Evolutionary conservation across 2,113 vertebrate species (phyloP), one percentile per base, ranked within the genome.

Genomic region (Tretioscincus oriximinensis): DNA sequence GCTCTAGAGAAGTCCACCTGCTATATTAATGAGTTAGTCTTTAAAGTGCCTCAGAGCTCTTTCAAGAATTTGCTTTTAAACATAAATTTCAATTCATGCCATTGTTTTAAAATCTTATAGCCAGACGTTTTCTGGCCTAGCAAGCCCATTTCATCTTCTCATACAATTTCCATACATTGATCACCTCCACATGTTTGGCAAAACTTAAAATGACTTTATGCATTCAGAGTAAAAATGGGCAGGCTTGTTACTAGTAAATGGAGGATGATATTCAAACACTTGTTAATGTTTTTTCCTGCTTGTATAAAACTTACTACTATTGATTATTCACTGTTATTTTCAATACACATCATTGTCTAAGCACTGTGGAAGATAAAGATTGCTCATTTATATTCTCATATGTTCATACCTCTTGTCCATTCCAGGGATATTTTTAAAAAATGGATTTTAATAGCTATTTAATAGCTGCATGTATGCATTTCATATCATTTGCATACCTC

Each of bases 171-270:
- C 93, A 94, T 94, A 89, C 80, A 69, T 5, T 94, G 93, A 95
- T 95, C 88, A 86, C 77, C 94, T 93, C 94, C 95, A 94, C 88
- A 94, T 94, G 94, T 95, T 85, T 94, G 94, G 92, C 93, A 88
- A 85, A 87, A 92, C 84, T 93, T 88, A 91, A 92, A 94, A 93
- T 92, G 92, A 77, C 91, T 94, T 92, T 90, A 69, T 90, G 89
- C 84, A 85, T 84, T 92, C 35, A 35, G 6, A 60, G 24, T 60
- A 45, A 60, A 45, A 47, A 49, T 68, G 89, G 94, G 93, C 93
- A 90, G 77, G 84, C 11, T 1, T 29, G 21, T 24, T 5, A 29
- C 41, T 54, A 87, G 70, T 80, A 87, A 94, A 88, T 66, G 78
- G 87, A 85, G 89, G 94, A 84, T 78, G 88, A 94, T 94, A 92